Evolutionary conservation across 2,888 invertebrate genomes (phyloP).

Genomic region (Chloroclysta siterata): DNA sequence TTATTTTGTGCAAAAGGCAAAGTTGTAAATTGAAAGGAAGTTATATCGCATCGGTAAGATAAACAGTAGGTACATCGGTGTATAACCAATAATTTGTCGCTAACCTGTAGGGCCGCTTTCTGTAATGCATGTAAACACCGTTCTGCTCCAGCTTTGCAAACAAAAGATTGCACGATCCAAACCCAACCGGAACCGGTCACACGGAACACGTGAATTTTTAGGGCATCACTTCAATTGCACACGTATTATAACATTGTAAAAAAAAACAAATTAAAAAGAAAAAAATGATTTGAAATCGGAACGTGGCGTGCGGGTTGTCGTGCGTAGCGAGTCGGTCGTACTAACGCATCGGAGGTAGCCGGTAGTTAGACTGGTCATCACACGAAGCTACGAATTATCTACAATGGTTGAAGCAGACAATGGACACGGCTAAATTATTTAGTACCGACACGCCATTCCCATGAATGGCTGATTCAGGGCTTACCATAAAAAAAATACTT

Average conservation of each 20-base stretch:
- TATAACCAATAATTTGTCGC: no score
- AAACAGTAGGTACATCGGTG: no score
- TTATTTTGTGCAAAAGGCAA: no score
- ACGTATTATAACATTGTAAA: constrained; percentile 43
- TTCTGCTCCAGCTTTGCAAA: constrained; percentile 82
- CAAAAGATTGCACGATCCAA: constrained; percentile 57
- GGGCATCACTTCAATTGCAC: constrained; percentile 51
- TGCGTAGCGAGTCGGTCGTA: constrained; percentile 66
- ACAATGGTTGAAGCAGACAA: constrained; percentile 50
- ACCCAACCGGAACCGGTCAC: constrained; percentile 54
- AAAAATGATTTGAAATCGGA: constrained; percentile 44
- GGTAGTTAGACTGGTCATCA: constrained; percentile 57
- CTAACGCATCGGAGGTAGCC: constrained; percentile 63
- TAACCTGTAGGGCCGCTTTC: constrained; percentile 82
- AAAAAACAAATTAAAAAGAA: constrained; percentile 39
- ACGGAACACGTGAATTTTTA: constrained; percentile 49
- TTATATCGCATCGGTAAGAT: no score
- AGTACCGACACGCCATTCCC: constrained; percentile 50
- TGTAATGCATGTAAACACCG: constrained; percentile 83
- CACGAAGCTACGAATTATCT: constrained; percentile 68
- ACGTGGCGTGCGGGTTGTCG: constrained; percentile 50
- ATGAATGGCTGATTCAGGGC: constrained; percentile 24
- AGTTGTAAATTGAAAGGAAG: no score
- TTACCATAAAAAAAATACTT: neutral
- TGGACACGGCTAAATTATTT: constrained; percentile 75